These are phyloP conservation scores for human (Homo sapiens) DNA, from an alignment of 2,113 vertebrate genomes.

Conservation along the genomic window DNA sequence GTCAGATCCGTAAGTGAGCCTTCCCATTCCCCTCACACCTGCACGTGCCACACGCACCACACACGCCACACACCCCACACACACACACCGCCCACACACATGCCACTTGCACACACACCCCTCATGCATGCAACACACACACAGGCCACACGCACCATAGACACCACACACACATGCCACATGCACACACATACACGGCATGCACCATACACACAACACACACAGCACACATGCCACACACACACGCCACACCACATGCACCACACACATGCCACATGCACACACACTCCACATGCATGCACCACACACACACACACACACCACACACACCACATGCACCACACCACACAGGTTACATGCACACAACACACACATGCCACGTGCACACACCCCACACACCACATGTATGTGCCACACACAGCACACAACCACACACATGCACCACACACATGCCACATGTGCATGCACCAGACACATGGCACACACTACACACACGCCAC, in stretches of 20 bases:
- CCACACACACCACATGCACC: not conserved
- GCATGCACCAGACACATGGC: no score
- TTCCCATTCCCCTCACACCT: no score
- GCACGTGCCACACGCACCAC: accelerated
- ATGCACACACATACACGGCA: not conserved
- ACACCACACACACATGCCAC: not conserved
- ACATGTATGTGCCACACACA: no score
- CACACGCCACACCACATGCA: not conserved
- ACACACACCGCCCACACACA: not conserved
- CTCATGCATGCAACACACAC: not conserved
- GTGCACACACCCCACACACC: no score
- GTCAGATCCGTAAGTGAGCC: conserved; percentile 94
- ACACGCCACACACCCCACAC: not conserved
- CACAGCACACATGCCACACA: accelerated
- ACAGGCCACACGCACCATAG: not conserved
- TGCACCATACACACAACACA: no score
- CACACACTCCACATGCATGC: not conserved
- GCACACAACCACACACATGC: accelerated
- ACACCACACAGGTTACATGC: not conserved
- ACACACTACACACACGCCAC: no score
- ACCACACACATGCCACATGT: no score
- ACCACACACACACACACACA: not conserved
- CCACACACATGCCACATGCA: not conserved
- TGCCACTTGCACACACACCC: no score
- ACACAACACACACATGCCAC: not conserved